These are phyloP conservation scores for Pelecanoides urinatrix DNA, from an alignment of 2,113 vertebrate species.

Conservation along the genomic window DNA sequence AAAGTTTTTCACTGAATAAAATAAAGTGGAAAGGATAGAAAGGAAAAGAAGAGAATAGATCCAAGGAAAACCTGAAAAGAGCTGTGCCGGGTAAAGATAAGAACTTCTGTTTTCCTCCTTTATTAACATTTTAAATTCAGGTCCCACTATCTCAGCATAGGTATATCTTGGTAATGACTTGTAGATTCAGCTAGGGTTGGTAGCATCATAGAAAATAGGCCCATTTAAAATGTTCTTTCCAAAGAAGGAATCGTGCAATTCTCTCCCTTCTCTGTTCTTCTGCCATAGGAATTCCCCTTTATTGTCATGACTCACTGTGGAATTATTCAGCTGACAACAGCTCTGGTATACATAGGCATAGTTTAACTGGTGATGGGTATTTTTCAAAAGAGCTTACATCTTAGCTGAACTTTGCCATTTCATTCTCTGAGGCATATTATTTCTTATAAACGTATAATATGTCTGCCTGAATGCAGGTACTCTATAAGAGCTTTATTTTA, in stretches of 20 bases:
- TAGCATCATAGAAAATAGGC: background rate
- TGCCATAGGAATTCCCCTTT: background rate
- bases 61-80: background rate
- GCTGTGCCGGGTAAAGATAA: background rate
- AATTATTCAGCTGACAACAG: background rate
- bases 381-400: background rate
- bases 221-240: background rate
- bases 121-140: background rate
- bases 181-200: background rate
- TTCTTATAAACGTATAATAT: background rate
- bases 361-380: background rate
- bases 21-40: background rate
- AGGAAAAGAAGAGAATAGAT: background rate
- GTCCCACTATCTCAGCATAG: background rate
- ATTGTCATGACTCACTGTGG: background rate
- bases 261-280: background rate
- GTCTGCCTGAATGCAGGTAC: background rate
- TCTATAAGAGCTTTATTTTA: slow-evolving; percentile 8
- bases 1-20: background rate
- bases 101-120: background rate
- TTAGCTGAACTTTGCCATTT: background rate
- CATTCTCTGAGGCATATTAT: background rate
- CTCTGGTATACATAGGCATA: background rate
- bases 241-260: background rate
- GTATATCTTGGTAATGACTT: background rate